phyloP scores from a whole-genome alignment of 2,797 vertebrate species.

The Geotrypetes seraphini region DNA sequence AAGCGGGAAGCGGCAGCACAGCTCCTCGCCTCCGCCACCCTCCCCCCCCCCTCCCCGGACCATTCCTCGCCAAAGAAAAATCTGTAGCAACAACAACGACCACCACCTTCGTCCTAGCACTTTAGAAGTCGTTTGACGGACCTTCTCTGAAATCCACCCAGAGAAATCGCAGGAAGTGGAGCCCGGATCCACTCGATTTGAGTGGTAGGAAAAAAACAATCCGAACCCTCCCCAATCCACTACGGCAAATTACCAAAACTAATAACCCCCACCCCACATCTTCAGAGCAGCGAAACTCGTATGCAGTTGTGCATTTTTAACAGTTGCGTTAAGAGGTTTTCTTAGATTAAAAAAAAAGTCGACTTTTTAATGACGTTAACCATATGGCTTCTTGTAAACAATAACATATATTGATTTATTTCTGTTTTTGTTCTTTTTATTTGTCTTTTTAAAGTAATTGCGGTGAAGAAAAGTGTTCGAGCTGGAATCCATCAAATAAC shows the following conservation, averaged over 20 bases:
- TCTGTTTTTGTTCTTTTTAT: not conserved
- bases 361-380: no score
- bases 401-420: no score
- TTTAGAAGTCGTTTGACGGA: not conserved
- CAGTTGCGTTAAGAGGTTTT: no score
- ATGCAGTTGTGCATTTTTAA: no score
- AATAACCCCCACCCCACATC: no score
- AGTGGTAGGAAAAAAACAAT: no score
- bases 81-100: not conserved
- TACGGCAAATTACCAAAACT: no score
- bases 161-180: not conserved
- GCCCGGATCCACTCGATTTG: slow-evolving; percentile 2
- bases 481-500: slow-evolving; percentile 88
- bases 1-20: slow-evolving; percentile 59
- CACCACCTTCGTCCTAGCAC: not conserved
- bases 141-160: slow-evolving; percentile 1
- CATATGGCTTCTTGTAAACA: no score
- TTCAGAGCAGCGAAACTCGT: no score
- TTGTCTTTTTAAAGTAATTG: slow-evolving; percentile 13
- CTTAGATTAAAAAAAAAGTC: no score
- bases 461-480: slow-evolving; percentile 48
- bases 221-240: no score
- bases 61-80: not conserved
- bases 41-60: not conserved
- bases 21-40: not conserved